These are phyloP conservation scores for Eurytoma californica DNA, from an alignment of 2,888 invertebrate species.

Conservation along the genomic window DNA sequence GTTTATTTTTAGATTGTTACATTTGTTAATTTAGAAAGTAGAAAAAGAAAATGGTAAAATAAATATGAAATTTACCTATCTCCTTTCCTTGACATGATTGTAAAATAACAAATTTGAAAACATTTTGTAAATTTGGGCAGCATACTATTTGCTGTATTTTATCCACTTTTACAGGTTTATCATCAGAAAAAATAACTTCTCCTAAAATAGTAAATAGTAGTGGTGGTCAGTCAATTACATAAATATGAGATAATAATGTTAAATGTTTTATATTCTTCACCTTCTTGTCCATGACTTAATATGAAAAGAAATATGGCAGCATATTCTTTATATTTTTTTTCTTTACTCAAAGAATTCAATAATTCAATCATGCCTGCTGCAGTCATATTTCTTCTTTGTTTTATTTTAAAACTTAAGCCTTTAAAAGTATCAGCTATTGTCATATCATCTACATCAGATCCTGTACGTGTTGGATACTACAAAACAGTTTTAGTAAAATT, in stretches of 20 bases:
- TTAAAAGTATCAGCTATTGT: constrained; percentile 40
- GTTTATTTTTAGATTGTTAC: background rate
- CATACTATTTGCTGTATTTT: constrained; percentile 44
- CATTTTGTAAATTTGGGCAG: constrained; percentile 40
- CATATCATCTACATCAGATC: constrained; percentile 43
- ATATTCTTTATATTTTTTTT: constrained; percentile 16
- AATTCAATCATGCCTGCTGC: constrained; percentile 32
- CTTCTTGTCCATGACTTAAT: constrained; percentile 49
- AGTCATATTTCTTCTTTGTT: constrained; percentile 22
- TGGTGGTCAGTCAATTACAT: background rate
- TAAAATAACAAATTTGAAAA: constrained; percentile 51
- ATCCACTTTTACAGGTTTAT: constrained; percentile 23
- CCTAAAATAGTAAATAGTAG: constrained; percentile 24
- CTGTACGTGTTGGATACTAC: constrained; percentile 25
- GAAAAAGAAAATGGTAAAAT: too few relatives aligned
- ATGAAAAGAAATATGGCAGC: constrained; percentile 49
- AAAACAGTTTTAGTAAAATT: background rate
- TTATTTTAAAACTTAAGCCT: constrained; percentile 39
- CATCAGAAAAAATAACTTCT: constrained; percentile 39
- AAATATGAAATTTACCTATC: constrained; percentile 30
- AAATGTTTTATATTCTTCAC: constrained; percentile 18
- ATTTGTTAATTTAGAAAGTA: background rate
- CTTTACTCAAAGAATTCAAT: constrained; percentile 24
- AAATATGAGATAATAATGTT: constrained; percentile 5
- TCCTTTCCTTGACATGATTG: constrained; percentile 49